A percentile compares a stretch with the other conserved stretches of the same genome.
Evolutionary conservation across 2,888 invertebrate genomes (phyloP).

Genomic region (Sinhomidia bicolor): DNA sequence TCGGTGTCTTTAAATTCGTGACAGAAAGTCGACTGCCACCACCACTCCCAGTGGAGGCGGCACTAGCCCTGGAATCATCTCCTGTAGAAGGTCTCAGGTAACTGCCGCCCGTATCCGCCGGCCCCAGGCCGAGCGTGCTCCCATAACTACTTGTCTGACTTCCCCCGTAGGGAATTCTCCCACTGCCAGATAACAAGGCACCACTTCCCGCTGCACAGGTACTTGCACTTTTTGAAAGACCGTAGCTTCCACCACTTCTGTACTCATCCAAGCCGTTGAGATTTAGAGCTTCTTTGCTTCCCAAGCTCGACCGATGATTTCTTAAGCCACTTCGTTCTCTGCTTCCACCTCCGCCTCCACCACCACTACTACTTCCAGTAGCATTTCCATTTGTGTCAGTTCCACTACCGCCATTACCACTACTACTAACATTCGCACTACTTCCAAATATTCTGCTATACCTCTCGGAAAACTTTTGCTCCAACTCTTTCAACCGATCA

Average conservation of each 20-base stretch:
- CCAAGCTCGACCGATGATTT: conserved; percentile 68
- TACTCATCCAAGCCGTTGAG: conserved; percentile 73
- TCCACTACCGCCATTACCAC: not conserved
- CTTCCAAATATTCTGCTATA: conserved; percentile 79
- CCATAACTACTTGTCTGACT: conserved; percentile 66
- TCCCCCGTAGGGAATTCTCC: conserved; percentile 63
- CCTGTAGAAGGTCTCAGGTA: not conserved
- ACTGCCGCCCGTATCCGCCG: conserved; percentile 53
- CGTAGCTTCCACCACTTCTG: conserved; percentile 71
- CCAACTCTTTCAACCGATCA: conserved; percentile 79
- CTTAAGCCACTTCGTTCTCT: conserved; percentile 69
- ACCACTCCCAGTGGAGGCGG: not conserved
- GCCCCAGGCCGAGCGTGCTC: conserved; percentile 67
- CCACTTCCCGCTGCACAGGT: conserved; percentile 72
- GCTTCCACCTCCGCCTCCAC: conserved; percentile 11
- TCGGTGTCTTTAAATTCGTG: conserved; percentile 60
- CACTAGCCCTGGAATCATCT: conserved; percentile 30
- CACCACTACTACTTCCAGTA: conserved; percentile 18
- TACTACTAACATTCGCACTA: conserved; percentile 67
- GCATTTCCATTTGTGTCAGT: conserved; percentile 37
- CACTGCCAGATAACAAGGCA: conserved; percentile 25
- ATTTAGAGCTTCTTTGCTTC: conserved; percentile 67
- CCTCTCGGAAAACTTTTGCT: conserved; percentile 79
- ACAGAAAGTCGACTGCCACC: conserved; percentile 57
- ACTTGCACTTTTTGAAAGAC: conserved; percentile 80